These are phyloP conservation scores for Perognathus longimembris DNA, from an alignment of 2,113 vertebrate species.

Conservation along the genomic window DNA sequence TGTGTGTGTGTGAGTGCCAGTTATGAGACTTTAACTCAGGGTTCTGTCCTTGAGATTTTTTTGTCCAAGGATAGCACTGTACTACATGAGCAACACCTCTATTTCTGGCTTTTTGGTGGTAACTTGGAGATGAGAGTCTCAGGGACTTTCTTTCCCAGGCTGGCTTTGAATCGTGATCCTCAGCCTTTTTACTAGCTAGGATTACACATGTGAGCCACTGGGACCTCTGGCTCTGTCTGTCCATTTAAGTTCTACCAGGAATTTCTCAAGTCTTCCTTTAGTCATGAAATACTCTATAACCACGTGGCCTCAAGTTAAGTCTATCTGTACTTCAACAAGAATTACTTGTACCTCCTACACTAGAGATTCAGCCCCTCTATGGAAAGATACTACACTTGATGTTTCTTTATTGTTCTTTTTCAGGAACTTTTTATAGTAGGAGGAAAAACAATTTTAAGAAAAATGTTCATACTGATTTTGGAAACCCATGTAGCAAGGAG, in stretches of 20 bases:
- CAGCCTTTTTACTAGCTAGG: too few relatives aligned
- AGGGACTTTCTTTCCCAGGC: too few relatives aligned
- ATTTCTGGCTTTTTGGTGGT: too few relatives aligned
- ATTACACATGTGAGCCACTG: too few relatives aligned
- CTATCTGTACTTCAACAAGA: not conserved
- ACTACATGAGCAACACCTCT: too few relatives aligned
- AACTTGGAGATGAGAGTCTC: too few relatives aligned
- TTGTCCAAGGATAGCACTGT: too few relatives aligned
- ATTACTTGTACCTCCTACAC: not conserved
- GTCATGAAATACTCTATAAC: not conserved
- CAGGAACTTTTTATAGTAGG: not conserved
- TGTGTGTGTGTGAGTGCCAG: too few relatives aligned
- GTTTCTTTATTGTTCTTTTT: slow-evolving; percentile 32
- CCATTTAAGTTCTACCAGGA: not conserved
- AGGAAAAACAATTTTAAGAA: slow-evolving; percentile 35
- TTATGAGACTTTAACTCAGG: too few relatives aligned
- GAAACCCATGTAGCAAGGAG: not conserved
- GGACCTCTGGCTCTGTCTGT: not conserved
- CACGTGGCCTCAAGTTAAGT: not conserved
- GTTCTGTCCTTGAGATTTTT: too few relatives aligned
- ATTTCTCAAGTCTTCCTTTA: not conserved
- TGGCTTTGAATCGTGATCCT: too few relatives aligned
- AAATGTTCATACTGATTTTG: slow-evolving; percentile 11
- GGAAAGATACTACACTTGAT: not conserved
- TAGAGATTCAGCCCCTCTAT: not conserved